Conservation (phyloP, 2,113 vertebrate genomes). For the Rissa tridactyla region DNA sequence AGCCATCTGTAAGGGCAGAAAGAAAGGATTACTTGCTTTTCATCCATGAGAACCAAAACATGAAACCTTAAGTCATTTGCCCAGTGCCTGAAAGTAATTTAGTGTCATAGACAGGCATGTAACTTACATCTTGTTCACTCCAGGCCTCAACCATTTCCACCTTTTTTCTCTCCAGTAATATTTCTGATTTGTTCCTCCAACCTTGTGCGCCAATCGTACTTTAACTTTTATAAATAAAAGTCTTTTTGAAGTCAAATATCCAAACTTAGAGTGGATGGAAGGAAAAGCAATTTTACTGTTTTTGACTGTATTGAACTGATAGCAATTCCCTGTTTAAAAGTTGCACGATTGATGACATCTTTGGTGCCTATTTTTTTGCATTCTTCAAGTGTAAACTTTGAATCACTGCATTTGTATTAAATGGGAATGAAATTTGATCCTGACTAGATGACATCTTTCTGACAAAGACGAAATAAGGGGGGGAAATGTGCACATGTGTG, state of each 20-base stretch:
- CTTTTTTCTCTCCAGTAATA: neutral
- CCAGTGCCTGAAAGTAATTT: neutral
- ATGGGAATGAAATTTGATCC: neutral
- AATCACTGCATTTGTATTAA: constrained; percentile 7
- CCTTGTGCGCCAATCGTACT: accelerated
- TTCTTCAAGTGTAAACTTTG: neutral
- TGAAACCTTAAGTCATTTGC: neutral
- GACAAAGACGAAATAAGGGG: neutral
- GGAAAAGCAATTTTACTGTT: neutral
- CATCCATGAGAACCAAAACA: neutral
- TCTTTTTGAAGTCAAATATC: neutral
- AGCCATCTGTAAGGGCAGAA: neutral
- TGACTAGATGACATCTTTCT: neutral
- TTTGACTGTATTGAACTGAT: neutral
- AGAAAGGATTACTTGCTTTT: neutral
- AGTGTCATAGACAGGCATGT: neutral
- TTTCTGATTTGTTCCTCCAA: neutral
- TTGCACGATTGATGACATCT: neutral
- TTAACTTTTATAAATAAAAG: neutral
- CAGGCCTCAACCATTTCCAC: neutral
- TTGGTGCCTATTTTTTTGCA: neutral
- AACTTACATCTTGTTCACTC: neutral
- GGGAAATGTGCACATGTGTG: neutral
- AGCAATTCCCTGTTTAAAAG: neutral
- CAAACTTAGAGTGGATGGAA: neutral